A percentile compares a stretch with the other conserved stretches of the same genome.
Conservation (phyloP, 1,140 invertebrate species). For the Brachionus manjavacas region DNA sequence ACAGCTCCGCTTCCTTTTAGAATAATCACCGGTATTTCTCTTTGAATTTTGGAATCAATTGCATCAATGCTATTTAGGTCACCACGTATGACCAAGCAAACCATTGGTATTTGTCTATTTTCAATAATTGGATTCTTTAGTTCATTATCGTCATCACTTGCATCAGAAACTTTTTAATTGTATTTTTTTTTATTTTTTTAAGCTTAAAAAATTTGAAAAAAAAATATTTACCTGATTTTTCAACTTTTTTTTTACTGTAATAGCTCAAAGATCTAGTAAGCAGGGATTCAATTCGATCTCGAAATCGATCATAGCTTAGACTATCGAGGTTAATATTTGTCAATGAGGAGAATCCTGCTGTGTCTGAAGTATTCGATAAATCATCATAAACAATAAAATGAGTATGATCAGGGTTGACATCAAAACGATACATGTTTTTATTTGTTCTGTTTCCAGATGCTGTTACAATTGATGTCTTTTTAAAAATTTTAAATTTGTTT, state of each 20-base stretch:
- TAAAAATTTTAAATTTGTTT: neutral
- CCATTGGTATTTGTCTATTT: conserved; percentile 50
- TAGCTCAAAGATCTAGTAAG: conserved; percentile 20
- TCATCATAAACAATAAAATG: conserved; percentile 40
- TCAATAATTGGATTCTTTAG: neutral
- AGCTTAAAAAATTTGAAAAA: neutral
- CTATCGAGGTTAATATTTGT: neutral
- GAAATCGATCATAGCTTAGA: conserved; percentile 27
- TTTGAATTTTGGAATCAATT: conserved; percentile 53
- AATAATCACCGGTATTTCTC: conserved; percentile 56
- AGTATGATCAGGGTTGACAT: conserved; percentile 37
- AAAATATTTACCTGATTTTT: neutral
- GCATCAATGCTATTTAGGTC: conserved; percentile 53
- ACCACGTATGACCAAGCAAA: conserved; percentile 57
- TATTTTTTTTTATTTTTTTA: neutral
- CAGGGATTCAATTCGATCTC: conserved; percentile 22
- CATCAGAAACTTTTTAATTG: neutral
- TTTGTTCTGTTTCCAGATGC: conserved; percentile 22
- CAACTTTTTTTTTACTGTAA: neutral
- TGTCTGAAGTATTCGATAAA: neutral
- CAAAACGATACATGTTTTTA: conserved; percentile 18
- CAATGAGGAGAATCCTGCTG: neutral
- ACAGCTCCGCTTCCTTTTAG: conserved; percentile 56
- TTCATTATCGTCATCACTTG: conserved; percentile 27
- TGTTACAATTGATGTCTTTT: neutral